A percentile compares a stretch with the other conserved stretches of the same genome.
Conservation (phyloP, 2,113 vertebrate species). For the Arenaria interpres region DNA sequence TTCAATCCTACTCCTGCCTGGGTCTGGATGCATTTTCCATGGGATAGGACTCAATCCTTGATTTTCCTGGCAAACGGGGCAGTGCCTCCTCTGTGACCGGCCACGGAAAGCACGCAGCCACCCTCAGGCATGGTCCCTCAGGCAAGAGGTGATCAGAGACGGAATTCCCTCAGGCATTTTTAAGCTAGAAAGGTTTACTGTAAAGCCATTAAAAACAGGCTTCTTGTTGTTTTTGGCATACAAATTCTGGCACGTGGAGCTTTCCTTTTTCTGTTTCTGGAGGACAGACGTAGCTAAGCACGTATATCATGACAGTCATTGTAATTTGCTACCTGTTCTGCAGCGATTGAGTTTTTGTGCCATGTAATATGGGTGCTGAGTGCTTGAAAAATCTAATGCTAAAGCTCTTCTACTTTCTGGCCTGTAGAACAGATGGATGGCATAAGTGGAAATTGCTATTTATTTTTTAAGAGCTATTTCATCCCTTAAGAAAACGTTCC, state of each 20-base stretch:
- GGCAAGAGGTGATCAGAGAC: background rate
- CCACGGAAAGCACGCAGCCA: background rate
- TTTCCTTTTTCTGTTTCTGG: background rate
- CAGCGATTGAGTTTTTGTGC: background rate
- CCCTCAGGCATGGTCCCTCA: background rate
- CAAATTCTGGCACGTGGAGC: background rate
- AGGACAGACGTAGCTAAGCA: background rate
- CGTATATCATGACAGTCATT: background rate
- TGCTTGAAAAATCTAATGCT: background rate
- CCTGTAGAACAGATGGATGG: background rate
- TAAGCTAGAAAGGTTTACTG: background rate
- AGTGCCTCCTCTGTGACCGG: fast-evolving
- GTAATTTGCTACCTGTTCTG: background rate
- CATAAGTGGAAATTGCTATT: background rate
- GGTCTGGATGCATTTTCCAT: background rate
- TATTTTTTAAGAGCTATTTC: background rate
- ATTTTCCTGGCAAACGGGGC: background rate
- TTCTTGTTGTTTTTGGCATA: background rate
- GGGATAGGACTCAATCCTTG: background rate
- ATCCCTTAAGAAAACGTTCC: background rate
- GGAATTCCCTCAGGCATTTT: background rate
- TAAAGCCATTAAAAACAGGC: background rate
- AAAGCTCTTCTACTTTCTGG: background rate
- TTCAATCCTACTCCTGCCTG: background rate
- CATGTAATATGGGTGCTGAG: background rate